Percentiles rank a stretch among this genome's conserved stretches.
phyloP scores from a whole-genome alignment of 1,140 invertebrate genomes.

The Drosophila mojavensis region DNA sequence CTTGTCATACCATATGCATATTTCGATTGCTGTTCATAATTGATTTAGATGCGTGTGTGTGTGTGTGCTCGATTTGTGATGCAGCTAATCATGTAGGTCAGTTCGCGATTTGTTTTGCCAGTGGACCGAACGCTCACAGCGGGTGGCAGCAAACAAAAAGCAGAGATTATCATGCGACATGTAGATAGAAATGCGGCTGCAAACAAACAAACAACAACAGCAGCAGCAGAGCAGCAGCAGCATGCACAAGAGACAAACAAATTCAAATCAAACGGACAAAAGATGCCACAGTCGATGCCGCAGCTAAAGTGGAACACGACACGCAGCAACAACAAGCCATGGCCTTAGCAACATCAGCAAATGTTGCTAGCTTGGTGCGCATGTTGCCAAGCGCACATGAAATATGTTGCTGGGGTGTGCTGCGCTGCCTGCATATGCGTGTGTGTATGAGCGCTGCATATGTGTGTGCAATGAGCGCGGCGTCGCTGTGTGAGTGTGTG shows the following conservation, averaged over 20 bases:
- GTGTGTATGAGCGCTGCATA: conserved; percentile 25
- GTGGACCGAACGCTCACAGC: conserved; percentile 20
- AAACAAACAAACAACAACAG: conserved; percentile 55
- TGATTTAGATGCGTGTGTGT: conserved; percentile 31
- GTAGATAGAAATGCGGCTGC: conserved; percentile 13
- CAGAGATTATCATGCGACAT: conserved; percentile 61
- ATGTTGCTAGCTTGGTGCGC: conserved; percentile 76
- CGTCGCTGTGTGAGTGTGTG: conserved; percentile 15
- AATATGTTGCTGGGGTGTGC: background rate
- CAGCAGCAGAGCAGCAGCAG: conserved; percentile 20
- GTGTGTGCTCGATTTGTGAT: conserved; percentile 19
- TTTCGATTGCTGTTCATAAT: conserved; percentile 49
- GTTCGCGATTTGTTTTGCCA: conserved; percentile 31
- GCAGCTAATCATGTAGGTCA: conserved; percentile 45
- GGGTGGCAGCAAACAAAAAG: conserved; percentile 44
- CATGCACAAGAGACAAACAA: conserved; percentile 71
- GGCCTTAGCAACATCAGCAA: conserved; percentile 14
- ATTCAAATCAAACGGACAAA: conserved; percentile 75
- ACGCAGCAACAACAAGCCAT: conserved; percentile 28
- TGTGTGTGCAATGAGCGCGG: conserved; percentile 36
- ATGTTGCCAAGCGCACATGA: conserved; percentile 46
- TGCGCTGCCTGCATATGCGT: conserved; percentile 21
- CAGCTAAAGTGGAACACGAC: conserved; percentile 30
- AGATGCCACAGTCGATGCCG: conserved; percentile 34
- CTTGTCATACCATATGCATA: conserved; percentile 39